These are phyloP conservation scores for Penaeus indicus DNA, from an alignment of 1,140 invertebrate genomes.

Conservation along the genomic window DNA sequence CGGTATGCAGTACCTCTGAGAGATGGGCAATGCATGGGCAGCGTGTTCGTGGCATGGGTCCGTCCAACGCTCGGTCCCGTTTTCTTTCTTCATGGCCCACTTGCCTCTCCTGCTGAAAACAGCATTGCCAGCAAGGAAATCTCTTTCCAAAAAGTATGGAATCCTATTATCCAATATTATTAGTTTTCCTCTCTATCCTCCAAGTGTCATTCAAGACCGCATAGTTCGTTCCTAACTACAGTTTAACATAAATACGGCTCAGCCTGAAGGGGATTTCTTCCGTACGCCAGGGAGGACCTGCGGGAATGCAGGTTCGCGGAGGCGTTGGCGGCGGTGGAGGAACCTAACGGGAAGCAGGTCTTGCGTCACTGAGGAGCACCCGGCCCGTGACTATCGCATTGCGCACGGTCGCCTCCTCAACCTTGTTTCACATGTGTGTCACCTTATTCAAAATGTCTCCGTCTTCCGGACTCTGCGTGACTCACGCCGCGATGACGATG, in stretches of 20 bases:
- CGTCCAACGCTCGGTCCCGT: conserved; percentile 2
- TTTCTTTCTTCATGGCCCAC: conserved; percentile 29
- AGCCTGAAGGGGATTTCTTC: no score
- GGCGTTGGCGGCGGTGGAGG: conserved; percentile 10
- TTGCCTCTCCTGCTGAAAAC: conserved; percentile 35
- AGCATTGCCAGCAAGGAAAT: not conserved
- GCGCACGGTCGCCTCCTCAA: conserved; percentile 29
- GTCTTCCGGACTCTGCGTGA: not conserved
- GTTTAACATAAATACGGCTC: no score
- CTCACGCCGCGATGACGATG: no score
- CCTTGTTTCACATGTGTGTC: conserved; percentile 33
- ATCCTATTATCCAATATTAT: no score
- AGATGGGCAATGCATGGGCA: no score
- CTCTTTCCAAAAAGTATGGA: no score
- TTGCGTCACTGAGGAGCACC: conserved; percentile 43
- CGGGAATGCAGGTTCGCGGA: not conserved
- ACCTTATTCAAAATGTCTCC: not conserved
- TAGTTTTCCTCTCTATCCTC: no score
- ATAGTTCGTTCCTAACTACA: no score
- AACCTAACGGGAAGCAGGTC: conserved; percentile 23
- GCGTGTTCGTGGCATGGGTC: no score
- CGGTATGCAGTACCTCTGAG: no score
- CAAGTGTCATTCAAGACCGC: no score
- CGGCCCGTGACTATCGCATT: conserved; percentile 23
- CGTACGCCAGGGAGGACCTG: no score